Percentiles rank a stretch among this genome's conserved stretches.
phyloP scores from a whole-genome alignment of 1,140 invertebrate species.

The Belonocnema kinseyi region DNA sequence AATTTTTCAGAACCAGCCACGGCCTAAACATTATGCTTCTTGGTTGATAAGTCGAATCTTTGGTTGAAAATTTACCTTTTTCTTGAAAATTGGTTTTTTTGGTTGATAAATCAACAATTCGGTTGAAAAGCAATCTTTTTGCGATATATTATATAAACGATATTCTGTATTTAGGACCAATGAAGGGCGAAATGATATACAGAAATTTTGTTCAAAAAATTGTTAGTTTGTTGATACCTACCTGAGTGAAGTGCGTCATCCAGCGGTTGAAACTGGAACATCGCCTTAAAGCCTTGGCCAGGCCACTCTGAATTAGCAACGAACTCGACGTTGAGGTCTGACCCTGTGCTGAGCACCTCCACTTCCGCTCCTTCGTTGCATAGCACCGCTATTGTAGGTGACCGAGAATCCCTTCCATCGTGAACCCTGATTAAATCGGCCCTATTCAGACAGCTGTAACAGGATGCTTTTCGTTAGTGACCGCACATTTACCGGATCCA shows the following conservation, averaged over 20 bases:
- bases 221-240: slow-evolving; percentile 41
- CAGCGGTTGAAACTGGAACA: slow-evolving; percentile 84
- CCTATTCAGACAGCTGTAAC: slow-evolving; percentile 86
- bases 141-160: too few species aligned
- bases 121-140: too few species aligned
- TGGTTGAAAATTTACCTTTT: too few species aligned
- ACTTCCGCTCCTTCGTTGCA: slow-evolving; percentile 87
- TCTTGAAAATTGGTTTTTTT: too few species aligned
- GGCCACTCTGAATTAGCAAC: slow-evolving; percentile 87
- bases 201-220: too few species aligned
- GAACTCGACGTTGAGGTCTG: slow-evolving; percentile 88
- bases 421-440: slow-evolving; percentile 88
- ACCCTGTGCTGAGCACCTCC: slow-evolving; percentile 87
- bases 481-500: slow-evolving; percentile 47
- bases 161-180: too few species aligned
- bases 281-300: slow-evolving; percentile 90
- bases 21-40: too few species aligned
- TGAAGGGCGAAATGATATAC: too few species aligned
- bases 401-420: slow-evolving; percentile 81
- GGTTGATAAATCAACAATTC: too few species aligned
- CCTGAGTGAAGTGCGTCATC: slow-evolving; percentile 77
- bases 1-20: too few species aligned
- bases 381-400: slow-evolving; percentile 85
- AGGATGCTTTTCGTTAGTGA: slow-evolving; percentile 54
- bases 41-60: too few species aligned